Percentiles rank a stretch among this genome's conserved stretches.
Evolutionary conservation across 2,113 vertebrate genomes (phyloP).

Genomic region (Notarius lentiginosus): DNA sequence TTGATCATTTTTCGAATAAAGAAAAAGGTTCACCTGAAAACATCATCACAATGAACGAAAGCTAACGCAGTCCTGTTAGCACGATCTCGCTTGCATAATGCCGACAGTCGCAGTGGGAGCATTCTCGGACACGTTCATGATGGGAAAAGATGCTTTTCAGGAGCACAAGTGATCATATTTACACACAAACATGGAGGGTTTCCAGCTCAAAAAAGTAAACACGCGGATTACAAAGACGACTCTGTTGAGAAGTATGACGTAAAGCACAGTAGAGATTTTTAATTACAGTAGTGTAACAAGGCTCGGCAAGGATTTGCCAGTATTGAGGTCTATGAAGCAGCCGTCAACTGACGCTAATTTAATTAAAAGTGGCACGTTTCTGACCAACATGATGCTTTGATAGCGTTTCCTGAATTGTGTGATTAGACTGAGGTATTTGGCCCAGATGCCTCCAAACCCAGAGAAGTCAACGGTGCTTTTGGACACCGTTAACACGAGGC

Average conservation of each 20-base stretch:
- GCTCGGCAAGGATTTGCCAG: background rate
- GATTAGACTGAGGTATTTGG: background rate
- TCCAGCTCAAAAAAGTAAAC: constrained; percentile 10
- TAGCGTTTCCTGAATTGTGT: background rate
- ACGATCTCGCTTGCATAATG: constrained; percentile 24
- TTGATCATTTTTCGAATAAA: background rate
- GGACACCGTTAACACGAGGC: too few relatives aligned
- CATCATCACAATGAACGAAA: background rate
- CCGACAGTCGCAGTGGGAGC: background rate
- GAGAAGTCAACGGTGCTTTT: too few relatives aligned
- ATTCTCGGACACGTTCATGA: background rate
- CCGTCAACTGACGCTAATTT: background rate
- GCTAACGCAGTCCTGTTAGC: constrained; percentile 5
- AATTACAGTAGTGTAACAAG: constrained; percentile 34
- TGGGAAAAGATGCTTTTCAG: background rate
- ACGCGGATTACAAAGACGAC: background rate
- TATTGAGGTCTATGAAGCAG: constrained; percentile 17
- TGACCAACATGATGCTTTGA: background rate
- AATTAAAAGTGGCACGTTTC: background rate
- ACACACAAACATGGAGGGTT: constrained; percentile 22
- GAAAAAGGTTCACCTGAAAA: constrained; percentile 12
- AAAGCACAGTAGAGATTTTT: constrained; percentile 1
- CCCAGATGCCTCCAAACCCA: too few relatives aligned
- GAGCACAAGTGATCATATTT: constrained; percentile 11
- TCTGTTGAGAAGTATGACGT: background rate